Percentiles rank a stretch among this genome's conserved stretches.
These are phyloP conservation scores for Vanessa tameamea DNA, from an alignment of 1,140 invertebrate species.

Conservation along the genomic window DNA sequence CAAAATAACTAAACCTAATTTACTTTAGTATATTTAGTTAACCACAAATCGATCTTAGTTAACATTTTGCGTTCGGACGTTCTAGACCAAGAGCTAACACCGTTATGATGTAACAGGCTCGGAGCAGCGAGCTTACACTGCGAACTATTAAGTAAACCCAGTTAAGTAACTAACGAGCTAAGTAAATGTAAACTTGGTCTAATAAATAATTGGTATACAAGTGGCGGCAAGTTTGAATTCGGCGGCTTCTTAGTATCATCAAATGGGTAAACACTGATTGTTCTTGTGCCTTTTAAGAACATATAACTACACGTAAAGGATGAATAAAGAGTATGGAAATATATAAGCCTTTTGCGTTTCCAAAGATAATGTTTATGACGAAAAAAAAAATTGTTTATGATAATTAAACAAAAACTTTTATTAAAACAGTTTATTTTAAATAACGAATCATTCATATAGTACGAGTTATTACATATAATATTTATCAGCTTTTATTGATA, in stretches of 20 bases:
- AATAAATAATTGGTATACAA: constrained; percentile 37
- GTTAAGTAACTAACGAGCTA: constrained; percentile 50
- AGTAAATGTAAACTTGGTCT: constrained; percentile 47
- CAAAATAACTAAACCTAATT: too few relatives aligned
- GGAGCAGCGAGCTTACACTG: constrained; percentile 37
- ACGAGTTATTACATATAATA: too few relatives aligned
- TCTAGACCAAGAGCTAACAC: constrained; percentile 36
- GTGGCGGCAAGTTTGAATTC: constrained; percentile 13
- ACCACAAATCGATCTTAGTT: constrained; percentile 4
- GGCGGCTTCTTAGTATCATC: constrained; percentile 3
- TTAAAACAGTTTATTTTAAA: too few relatives aligned
- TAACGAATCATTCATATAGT: too few relatives aligned
- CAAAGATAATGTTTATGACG: too few relatives aligned
- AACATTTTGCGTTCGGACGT: constrained; percentile 23
- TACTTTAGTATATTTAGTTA: not conserved
- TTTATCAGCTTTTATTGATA: too few relatives aligned
- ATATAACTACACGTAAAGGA: not conserved
- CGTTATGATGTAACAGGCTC: constrained; percentile 44
- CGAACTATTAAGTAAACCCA: constrained; percentile 55
- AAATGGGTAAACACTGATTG: constrained; percentile 3
- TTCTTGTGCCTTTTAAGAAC: not conserved
- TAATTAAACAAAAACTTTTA: too few relatives aligned
- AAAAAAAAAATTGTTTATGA: too few relatives aligned
- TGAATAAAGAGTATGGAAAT: too few relatives aligned
- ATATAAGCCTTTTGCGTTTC: too few relatives aligned